Percentiles rank a stretch among this genome's conserved stretches.
These are phyloP conservation scores for Colletes gigas DNA, from an alignment of 1,140 invertebrate species.

Conservation along the genomic window DNA sequence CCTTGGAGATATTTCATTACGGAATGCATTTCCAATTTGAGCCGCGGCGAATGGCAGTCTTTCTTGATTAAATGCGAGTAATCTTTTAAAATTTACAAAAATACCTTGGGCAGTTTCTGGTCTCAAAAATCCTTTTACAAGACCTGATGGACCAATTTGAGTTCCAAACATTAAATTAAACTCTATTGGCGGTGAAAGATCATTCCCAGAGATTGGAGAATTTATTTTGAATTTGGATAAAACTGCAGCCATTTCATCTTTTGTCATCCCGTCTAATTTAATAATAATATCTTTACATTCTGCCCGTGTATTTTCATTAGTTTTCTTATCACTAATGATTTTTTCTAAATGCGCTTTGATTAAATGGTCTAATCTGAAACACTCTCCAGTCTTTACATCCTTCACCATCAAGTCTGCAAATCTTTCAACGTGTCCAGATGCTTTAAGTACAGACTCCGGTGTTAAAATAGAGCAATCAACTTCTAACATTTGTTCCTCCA, in stretches of 20 bases:
- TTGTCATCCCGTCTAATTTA: conserved; percentile 93
- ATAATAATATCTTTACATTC: conserved; percentile 91
- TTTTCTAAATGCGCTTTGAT: conserved; percentile 98
- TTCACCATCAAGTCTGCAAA: conserved; percentile 99
- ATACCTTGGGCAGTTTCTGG: conserved; percentile 99
- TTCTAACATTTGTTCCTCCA: conserved; percentile 99
- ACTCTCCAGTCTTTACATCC: conserved; percentile 97
- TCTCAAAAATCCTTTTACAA: conserved; percentile 95
- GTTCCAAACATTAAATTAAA: conserved; percentile 99
- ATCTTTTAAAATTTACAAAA: conserved; percentile 98
- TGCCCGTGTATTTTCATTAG: conserved; percentile 85
- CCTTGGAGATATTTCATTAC: conserved; percentile 99
- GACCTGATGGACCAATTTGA: conserved; percentile 97
- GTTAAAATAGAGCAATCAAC: conserved; percentile 99
- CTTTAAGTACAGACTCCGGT: conserved; percentile 97
- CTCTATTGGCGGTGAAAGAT: conserved; percentile 96
- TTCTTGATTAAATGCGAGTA: conserved; percentile 98
- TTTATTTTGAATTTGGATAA: conserved; percentile 95
- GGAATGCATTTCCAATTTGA: conserved; percentile 98
- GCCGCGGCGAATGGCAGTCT: conserved; percentile 98
- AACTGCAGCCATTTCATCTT: conserved; percentile 93
- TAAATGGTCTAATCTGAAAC: conserved; percentile 98
- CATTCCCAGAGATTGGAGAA: conserved; percentile 96
- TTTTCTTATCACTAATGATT: conserved; percentile 92
- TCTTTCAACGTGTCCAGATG: conserved; percentile 98